These are phyloP conservation scores for Pungitius pungitius DNA, from an alignment of 2,113 vertebrate species.

Conservation along the genomic window DNA sequence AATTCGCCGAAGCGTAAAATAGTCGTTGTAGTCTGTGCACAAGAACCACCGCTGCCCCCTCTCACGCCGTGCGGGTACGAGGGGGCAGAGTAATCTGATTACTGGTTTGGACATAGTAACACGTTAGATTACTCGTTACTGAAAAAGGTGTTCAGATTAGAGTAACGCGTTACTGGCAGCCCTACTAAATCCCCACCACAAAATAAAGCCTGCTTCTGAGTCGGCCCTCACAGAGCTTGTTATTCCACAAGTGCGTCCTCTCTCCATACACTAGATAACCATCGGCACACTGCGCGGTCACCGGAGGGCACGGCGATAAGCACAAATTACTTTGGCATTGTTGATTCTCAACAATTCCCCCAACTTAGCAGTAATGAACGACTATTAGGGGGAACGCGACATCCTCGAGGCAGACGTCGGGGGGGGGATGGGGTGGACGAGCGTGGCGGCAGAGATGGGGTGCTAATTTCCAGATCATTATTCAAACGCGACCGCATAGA, in stretches of 20 bases:
- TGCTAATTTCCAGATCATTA: conserved; percentile 53
- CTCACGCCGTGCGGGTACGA: too few relatives aligned
- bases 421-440: conserved; percentile 4
- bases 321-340: conserved; percentile 50
- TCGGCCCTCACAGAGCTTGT: conserved; percentile 15
- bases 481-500: conserved; percentile 44
- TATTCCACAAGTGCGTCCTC: conserved; percentile 26
- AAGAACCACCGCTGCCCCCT: too few relatives aligned
- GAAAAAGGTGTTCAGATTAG: too few relatives aligned
- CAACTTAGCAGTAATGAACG: conserved; percentile 50
- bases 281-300: conserved; percentile 42
- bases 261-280: conserved; percentile 39
- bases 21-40: too few relatives aligned
- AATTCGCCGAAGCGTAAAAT: too few relatives aligned
- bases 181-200: background rate
- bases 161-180: too few relatives aligned
- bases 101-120: too few relatives aligned
- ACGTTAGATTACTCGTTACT: too few relatives aligned
- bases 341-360: conserved; percentile 53
- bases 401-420: conserved; percentile 29
- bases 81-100: too few relatives aligned
- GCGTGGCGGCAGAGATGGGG: background rate
- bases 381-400: conserved; percentile 41
- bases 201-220: conserved; percentile 4
- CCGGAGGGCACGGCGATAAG: conserved; percentile 63